Base-by-base conservation (phyloP, 2,888 invertebrate genomes). In the Kryphioiulus occultus region DNA sequence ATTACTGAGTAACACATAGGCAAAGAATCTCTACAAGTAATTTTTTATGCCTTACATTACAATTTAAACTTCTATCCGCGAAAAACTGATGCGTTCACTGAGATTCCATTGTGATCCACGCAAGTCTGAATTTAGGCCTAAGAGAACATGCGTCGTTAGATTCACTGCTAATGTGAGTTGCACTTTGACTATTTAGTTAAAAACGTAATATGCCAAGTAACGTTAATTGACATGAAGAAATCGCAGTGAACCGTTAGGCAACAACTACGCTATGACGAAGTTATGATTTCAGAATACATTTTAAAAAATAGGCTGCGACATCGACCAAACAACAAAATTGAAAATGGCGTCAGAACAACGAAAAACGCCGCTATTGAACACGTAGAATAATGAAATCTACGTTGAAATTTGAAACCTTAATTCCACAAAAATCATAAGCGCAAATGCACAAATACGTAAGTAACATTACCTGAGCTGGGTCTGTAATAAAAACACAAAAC, bases 401-500 rank as follows among this genome's bases (percentile, higher is more conserved):
- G 3, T 5, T 5, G 7, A 44, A 44, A 12, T 44, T 44, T 44
- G 1, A 12, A 15, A 9, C 44, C 1, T 1, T 9, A 44, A 44
- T 12, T 12, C 1, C 12, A 44, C 12, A 4, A 44, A 44, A 26
- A 26, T 22, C 68, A 7, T 10, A 26, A 7, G 26, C 68, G 19
- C 26, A 1, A 22, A 26, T 7, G 26, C 26, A 10, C n/a, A 68
- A 68, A 68, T 68, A 68, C 1, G 9, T 68, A 68, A 26, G 26
- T 68, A 10, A 26, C 68, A 68, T 26, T 68, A 68, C 68, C 68
- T 68, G 68, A 68, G 68, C 19, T 68, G 68, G 68, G 68, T 68
- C 22, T 68, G 22, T 12, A 9, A 4, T 26, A 68, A 22, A n/a
- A 68, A 68, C 10, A 26, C 19, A 68, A 68, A 68, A 26, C 68